These are phyloP conservation scores for Paraescarpia echinospica DNA, from an alignment of 1,140 invertebrate species.

Conservation along the genomic window DNA sequence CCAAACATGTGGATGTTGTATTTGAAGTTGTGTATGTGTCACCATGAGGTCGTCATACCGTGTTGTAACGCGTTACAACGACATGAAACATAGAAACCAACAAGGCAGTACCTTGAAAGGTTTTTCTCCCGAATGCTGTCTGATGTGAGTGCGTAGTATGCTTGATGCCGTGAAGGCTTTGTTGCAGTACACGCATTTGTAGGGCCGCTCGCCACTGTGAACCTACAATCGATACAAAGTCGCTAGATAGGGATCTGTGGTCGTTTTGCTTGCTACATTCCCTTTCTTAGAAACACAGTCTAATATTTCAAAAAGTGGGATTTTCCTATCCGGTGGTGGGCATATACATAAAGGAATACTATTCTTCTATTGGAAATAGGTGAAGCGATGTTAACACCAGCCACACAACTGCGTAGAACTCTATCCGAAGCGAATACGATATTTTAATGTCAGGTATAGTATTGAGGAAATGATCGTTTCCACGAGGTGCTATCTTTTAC, in stretches of 20 bases:
- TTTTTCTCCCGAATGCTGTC: conserved; percentile 86
- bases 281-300: background rate
- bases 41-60: background rate
- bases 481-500: too few species aligned
- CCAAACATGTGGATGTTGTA: too few species aligned
- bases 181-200: conserved; percentile 79
- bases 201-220: conserved; percentile 62
- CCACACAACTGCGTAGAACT: background rate
- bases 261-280: too few species aligned
- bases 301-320: background rate
- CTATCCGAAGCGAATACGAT: background rate
- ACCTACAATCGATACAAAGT: conserved; percentile 37
- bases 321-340: background rate
- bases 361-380: too few species aligned
- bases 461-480: too few species aligned
- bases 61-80: background rate
- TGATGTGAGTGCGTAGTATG: conserved; percentile 78
- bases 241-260: too few species aligned
- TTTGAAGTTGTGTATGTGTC: too few species aligned
- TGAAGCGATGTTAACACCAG: background rate
- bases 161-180: conserved; percentile 91
- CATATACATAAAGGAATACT: background rate
- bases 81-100: background rate
- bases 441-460: background rate
- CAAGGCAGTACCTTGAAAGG: conserved; percentile 67